A percentile compares a stretch with the other conserved stretches of the same genome.
Evolutionary conservation across 2,113 vertebrate genomes (phyloP).

Genomic region (Cromileptes altivelis): DNA sequence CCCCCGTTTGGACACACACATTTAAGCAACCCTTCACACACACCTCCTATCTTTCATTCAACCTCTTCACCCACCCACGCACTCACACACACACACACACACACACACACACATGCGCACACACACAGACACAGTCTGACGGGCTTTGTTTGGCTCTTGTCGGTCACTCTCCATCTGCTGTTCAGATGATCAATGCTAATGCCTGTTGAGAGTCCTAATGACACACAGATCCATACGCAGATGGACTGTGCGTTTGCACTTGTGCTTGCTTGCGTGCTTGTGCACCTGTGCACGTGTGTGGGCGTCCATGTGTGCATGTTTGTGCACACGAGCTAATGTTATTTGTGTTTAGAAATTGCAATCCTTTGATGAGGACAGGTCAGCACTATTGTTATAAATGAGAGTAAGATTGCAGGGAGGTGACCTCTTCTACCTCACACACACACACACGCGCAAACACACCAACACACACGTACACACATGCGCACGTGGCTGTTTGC

Average conservation of each 20-base stretch:
- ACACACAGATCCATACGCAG: conserved; percentile 73
- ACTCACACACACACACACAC: neutral
- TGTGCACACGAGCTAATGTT: conserved; percentile 65
- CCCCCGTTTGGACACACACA: conserved; percentile 33
- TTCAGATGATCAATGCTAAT: conserved; percentile 82
- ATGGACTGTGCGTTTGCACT: conserved; percentile 55
- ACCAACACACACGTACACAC: conserved; percentile 47
- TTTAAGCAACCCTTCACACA: conserved; percentile 9
- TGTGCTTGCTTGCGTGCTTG: neutral
- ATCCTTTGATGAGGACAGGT: conserved; percentile 76
- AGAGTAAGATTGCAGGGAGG: conserved; percentile 71
- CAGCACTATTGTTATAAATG: conserved; percentile 80
- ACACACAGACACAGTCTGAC: conserved; percentile 36
- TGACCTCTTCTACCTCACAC: conserved; percentile 72
- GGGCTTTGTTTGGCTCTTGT: conserved; percentile 69
- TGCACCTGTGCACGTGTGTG: neutral
- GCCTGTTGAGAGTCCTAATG: conserved; percentile 76
- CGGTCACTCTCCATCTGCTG: conserved; percentile 77
- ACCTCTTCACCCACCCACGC: conserved; percentile 2
- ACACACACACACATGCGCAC: conserved; percentile 28
- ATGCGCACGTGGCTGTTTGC: conserved; percentile 74
- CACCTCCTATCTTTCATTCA: conserved; percentile 26
- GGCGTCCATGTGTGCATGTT: conserved; percentile 36
- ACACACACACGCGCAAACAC: conserved; percentile 43
- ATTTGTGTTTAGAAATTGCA: conserved; percentile 76